Evolutionary conservation across 2,888 invertebrate genomes (phyloP), one percentile per base, ranked within the genome.

Genomic region (Noctua janthe): DNA sequence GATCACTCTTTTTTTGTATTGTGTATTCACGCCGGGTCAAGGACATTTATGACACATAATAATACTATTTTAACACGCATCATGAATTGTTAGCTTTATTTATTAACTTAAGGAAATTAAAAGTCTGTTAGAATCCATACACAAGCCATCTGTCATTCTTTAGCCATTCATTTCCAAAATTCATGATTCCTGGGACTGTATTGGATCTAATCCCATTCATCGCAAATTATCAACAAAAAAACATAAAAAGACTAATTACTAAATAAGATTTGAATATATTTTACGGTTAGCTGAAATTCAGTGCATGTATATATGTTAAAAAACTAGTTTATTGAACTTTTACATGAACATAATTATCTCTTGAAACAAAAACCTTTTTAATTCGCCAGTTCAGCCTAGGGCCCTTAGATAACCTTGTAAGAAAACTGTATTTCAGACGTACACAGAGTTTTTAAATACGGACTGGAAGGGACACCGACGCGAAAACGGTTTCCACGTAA

Each of bases 211-310:
- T 59, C 54, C 49, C 20, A 71, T 72, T 54, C 6, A 66, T 35
- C 2, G 54, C 5, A 71, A 75, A 47, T 62, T 62, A 79, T 64
- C 35, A 71, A 79, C n/a, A 71, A 78, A 72, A 71, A 72, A 59
- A 56, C 71, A 62, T 47, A 54, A 80, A 71, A 74, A 86, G 86
- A 86, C 86, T 81, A 66, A 76, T 84, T 84, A 83, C 54, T 76
- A 56, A 76, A 62, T 74, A 85, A 81, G 66, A 76, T 77, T 51
- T 71, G 20, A 66, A 59, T 54, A 47, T 73, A 66, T 59, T 64
- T 39, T 71, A 39, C 51, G 11, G 23, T n/a, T 56, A 59, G 56
- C n/a, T 20, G 20, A 59, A n/a, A 59, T 59, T 59, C 11, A 59
- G n/a, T 11, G n/a, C 15, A 6, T 29, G 1, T 59, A 29, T 59